Conservation (phyloP, 2,113 vertebrate species). For the Brachyhypopomus gauderio region DNA sequence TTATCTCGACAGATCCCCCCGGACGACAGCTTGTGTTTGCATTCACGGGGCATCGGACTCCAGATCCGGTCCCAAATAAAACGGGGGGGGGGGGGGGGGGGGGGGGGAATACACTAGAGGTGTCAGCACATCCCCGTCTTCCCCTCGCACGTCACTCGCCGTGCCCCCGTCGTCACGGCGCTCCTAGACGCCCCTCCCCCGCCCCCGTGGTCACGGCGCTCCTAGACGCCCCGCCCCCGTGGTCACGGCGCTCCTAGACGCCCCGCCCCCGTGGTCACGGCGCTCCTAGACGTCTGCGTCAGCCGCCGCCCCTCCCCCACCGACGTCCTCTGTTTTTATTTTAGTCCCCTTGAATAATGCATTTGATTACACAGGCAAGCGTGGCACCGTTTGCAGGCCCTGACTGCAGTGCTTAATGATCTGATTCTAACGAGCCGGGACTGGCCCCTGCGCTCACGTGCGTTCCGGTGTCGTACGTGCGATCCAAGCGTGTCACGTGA, state of each 20-base stretch:
- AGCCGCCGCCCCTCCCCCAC: constrained; percentile 60
- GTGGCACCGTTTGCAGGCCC: constrained; percentile 63
- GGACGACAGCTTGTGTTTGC: constrained; percentile 47
- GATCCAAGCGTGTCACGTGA: constrained; percentile 9
- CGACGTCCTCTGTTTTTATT: constrained; percentile 61
- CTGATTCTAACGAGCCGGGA: constrained; percentile 79
- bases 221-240: constrained; percentile 45
- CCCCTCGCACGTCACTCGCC: neutral
- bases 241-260: too few species aligned
- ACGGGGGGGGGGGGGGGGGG: too few species aligned
- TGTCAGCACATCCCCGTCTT: constrained; percentile 34
- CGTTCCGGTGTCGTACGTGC: neutral
- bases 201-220: too few species aligned
- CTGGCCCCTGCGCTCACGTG: constrained; percentile 75
- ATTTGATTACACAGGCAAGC: constrained; percentile 79
- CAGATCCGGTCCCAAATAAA: constrained; percentile 33
- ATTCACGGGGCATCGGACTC: constrained; percentile 42
- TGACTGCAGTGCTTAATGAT: constrained; percentile 83
- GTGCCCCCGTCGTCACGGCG: constrained; percentile 15
- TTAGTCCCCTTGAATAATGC: constrained; percentile 70
- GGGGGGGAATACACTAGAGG: constrained; percentile 11
- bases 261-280: constrained; percentile 27
- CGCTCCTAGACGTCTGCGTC: constrained; percentile 32
- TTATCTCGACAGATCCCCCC: constrained; percentile 49
- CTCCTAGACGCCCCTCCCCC: constrained; percentile 54